Evolutionary conservation across 2,888 invertebrate species (phyloP).

Genomic region (Caenorhabditis panamensis): DNA sequence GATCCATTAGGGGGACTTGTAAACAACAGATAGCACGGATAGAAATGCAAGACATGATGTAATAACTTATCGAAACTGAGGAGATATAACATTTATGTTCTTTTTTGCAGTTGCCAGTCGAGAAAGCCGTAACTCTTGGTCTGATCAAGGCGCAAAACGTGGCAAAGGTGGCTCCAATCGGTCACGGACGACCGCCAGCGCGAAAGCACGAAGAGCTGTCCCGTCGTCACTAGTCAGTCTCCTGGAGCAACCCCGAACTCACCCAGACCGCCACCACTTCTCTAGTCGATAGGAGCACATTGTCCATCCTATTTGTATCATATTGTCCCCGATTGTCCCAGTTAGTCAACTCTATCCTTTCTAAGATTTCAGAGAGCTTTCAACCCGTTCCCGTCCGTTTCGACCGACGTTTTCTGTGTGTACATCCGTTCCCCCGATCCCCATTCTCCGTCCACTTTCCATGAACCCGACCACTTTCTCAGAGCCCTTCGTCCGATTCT

Average conservation of each 20-base stretch:
- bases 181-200: constrained; percentile 76
- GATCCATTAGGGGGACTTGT: constrained; percentile 23
- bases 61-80: no score
- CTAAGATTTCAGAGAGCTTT: constrained; percentile 59
- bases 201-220: constrained; percentile 48
- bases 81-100: no score
- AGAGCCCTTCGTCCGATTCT: constrained; percentile 5
- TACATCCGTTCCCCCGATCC: constrained; percentile 34
- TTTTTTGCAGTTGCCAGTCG: constrained; percentile 78
- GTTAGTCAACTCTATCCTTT: constrained; percentile 26
- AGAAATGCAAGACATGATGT: no score
- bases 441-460: constrained; percentile 40
- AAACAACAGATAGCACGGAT: no score
- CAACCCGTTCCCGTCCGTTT: constrained; percentile 4
- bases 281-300: constrained; percentile 51
- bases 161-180: constrained; percentile 79
- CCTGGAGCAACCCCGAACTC: background rate
- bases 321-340: constrained; percentile 42
- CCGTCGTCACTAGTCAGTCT: constrained; percentile 35
- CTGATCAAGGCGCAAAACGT: constrained; percentile 78
- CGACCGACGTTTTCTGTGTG: constrained; percentile 41
- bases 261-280: no score
- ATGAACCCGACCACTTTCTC: constrained; percentile 49
- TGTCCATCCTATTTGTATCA: constrained; percentile 56
- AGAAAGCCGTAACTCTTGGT: constrained; percentile 80